Evolutionary conservation across 2,888 invertebrate species (phyloP).

Genomic region (Hirtodrosophila alboralis): DNA sequence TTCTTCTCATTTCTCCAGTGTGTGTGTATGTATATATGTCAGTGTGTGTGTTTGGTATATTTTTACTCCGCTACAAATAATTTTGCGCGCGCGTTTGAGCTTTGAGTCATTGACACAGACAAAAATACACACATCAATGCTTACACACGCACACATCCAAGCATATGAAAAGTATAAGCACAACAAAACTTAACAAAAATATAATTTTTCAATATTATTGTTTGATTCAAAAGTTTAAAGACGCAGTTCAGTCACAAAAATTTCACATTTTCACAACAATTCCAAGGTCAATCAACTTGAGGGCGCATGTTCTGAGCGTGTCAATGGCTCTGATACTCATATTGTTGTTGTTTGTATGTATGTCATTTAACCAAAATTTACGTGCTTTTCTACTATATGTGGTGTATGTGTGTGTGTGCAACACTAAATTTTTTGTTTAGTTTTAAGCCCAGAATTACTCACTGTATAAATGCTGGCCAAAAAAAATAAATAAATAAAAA

Average conservation of each 20-base stretch:
- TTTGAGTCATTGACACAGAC: constrained; percentile 71
- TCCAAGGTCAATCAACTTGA: constrained; percentile 75
- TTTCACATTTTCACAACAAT: constrained; percentile 35
- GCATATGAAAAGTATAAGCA: constrained; percentile 18
- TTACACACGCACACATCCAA: constrained; percentile 10
- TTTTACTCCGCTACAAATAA: constrained; percentile 48
- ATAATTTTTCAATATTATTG: constrained; percentile 13
- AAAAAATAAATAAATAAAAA: constrained; percentile 26
- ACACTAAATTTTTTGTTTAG: constrained; percentile 5
- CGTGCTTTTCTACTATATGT: constrained; percentile 7
- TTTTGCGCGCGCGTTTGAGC: constrained; percentile 70
- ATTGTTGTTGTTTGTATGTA: constrained; percentile 19
- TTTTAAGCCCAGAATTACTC: constrained; percentile 32
- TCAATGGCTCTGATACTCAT: constrained; percentile 57
- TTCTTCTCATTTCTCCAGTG: constrained; percentile 45
- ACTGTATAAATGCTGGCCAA: constrained; percentile 24
- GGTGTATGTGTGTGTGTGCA: not conserved
- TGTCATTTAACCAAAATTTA: constrained; percentile 12
- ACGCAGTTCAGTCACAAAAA: constrained; percentile 28
- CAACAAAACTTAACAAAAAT: constrained; percentile 9
- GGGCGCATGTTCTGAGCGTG: constrained; percentile 47
- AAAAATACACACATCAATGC: constrained; percentile 12
- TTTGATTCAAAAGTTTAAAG: constrained; percentile 25
- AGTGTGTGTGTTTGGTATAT: constrained; percentile 36
- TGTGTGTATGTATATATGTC: not conserved